These are phyloP conservation scores for Herminia tarsipennalis DNA, from an alignment of 2,888 invertebrate genomes.

Conservation along the genomic window DNA sequence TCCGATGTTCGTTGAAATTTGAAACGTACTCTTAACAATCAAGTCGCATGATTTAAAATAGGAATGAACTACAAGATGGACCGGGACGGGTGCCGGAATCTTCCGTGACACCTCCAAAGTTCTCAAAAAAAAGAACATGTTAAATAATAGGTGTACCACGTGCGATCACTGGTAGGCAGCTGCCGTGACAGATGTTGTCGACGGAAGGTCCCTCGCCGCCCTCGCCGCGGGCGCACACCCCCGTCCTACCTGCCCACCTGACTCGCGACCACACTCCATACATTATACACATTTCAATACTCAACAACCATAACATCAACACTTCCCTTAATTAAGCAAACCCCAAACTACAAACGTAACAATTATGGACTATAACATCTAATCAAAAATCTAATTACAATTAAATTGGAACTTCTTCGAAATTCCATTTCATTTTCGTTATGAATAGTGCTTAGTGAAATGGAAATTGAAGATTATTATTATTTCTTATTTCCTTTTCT, in stretches of 20 bases:
- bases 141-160: conserved; percentile 82
- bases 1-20: not conserved
- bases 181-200: conserved; percentile 80
- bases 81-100: conserved; percentile 38
- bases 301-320: conserved; percentile 37
- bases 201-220: conserved; percentile 61
- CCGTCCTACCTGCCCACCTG: conserved; percentile 69
- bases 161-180: conserved; percentile 74
- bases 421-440: not conserved
- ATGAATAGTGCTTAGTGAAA: conserved; percentile 19
- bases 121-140: conserved; percentile 61
- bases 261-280: conserved; percentile 48
- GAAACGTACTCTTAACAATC: conserved; percentile 10
- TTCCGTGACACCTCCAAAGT: conserved; percentile 62
- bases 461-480: conserved; percentile 23
- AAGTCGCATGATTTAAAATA: no score
- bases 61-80: conserved; percentile 1
- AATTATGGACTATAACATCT: conserved; percentile 21
- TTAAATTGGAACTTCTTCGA: conserved; percentile 8
- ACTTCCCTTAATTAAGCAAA: conserved; percentile 30
- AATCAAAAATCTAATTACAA: conserved; percentile 24
- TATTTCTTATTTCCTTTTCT: conserved; percentile 24
- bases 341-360: conserved; percentile 16
- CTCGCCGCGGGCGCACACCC: conserved; percentile 33
- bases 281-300: conserved; percentile 39